Evolutionary conservation across 2,888 invertebrate species (phyloP), one percentile per base, ranked within the genome.

Genomic region (Oxytorus armatus): DNA sequence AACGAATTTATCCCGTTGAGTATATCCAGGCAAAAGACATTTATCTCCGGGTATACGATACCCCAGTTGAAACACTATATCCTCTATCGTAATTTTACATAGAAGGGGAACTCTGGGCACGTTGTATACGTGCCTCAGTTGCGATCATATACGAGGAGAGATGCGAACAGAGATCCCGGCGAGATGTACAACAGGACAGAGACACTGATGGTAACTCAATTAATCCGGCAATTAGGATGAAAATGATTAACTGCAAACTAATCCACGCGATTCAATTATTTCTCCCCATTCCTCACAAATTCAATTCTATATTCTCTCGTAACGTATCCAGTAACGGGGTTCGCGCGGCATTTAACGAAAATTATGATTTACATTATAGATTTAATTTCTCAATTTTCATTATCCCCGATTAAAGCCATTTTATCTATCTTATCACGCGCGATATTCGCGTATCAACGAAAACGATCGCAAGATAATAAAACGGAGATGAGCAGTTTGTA

Each of bases 351-450:
- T n/a, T 57, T n/a, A 70, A 39, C 21, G 44, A 47, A 47, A 33
- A 57, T 70, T 57, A 70, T 47, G 42, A 14, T 21, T 44, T 42
- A 10, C 33, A 11, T 59, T 3, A 47, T 39, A 49, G 10, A 44
- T 61, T 61, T 74, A 79, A 79, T 74, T 69, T 74, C 79, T 69
- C 69, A 65, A 79, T 79, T 79, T 55, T 21, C 53, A 53, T 57
- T 18, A 7, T n/a, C 29, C 29, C 25, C 39, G 51, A 61, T 53
- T n/a, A n/a, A 72, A 66, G 44, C 42, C 16, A 16, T n/a, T 21
- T 79, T 66, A 72, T 72, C 66, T 11, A 21, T 49, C 33, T 69
- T 69, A 74, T 33, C 69, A 39, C 8, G 10, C 47, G 23, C 29
- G 63, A 77, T 70, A 55, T 33, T 36, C 21, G 29, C 21, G 36